Conservation (phyloP, 2,888 invertebrate species). For the Aplocera efformata region DNA sequence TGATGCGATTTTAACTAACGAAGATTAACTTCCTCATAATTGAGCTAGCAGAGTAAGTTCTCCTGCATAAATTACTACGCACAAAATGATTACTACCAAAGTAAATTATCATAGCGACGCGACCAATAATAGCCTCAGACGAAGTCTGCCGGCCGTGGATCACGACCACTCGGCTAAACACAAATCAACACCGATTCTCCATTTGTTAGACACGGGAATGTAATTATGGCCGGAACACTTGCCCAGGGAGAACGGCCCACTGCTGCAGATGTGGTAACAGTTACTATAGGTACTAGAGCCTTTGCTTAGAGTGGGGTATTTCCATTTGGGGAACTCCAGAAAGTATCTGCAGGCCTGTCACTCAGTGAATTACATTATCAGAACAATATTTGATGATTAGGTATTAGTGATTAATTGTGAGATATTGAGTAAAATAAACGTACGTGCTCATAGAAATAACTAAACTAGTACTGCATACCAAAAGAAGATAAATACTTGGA, state of each 20-base stretch:
- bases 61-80: neutral
- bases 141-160: slow-evolving; percentile 37
- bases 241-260: slow-evolving; percentile 47
- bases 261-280: slow-evolving; percentile 22
- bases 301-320: slow-evolving; percentile 11
- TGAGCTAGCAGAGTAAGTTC: neutral
- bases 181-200: slow-evolving; percentile 83
- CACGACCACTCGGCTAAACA: slow-evolving; percentile 70
- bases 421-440: no score
- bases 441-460: no score
- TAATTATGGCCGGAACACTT: slow-evolving; percentile 80
- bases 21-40: no score
- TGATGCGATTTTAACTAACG: no score
- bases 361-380: no score
- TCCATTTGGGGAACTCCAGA: neutral
- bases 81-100: neutral
- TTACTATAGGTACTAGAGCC: slow-evolving; percentile 48
- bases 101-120: neutral
- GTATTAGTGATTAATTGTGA: no score
- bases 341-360: no score
- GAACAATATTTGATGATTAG: no score
- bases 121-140: slow-evolving; percentile 13
- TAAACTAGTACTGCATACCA: no score
- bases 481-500: no score
- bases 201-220: slow-evolving; percentile 82